These are phyloP conservation scores for Microctenopoma stevenorrisi DNA, from an alignment of 2,797 vertebrate genomes.

Conservation along the genomic window DNA sequence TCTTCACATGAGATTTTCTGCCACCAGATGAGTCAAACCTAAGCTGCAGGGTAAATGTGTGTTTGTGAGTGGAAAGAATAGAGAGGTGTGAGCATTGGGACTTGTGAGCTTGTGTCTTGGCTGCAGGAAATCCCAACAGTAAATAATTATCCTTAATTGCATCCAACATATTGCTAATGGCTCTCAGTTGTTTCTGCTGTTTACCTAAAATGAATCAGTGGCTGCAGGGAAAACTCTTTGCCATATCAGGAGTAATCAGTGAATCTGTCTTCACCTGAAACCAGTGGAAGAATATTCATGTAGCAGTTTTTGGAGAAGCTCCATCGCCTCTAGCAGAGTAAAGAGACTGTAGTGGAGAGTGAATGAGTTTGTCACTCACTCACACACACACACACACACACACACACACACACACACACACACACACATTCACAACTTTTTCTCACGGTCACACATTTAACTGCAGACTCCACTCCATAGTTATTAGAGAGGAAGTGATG, in stretches of 20 bases:
- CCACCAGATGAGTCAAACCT: conserved; percentile 44
- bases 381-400: conserved; percentile 8
- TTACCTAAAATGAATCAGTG: conserved; percentile 44
- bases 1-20: conserved; percentile 24
- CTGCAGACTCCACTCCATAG: conserved; percentile 16
- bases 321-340: conserved; percentile 11
- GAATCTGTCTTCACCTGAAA: conserved; percentile 25
- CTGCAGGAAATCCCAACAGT: conserved; percentile 55
- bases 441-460: conserved; percentile 45
- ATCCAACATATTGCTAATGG: conserved; percentile 49
- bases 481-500: conserved; percentile 65
- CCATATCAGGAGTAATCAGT: conserved; percentile 20
- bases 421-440: conserved; percentile 19
- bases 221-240: conserved; percentile 12
- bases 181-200: conserved; percentile 40
- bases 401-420: conserved; percentile 7
- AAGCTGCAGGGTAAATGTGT: conserved; percentile 29
- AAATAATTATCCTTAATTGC: conserved; percentile 56
- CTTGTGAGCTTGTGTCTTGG: conserved; percentile 53
- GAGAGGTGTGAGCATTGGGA: conserved; percentile 37
- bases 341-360: conserved; percentile 15
- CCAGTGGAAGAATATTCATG: conserved; percentile 33
- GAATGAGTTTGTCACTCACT: conserved; percentile 1
- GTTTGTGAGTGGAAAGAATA: conserved; percentile 7
- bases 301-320: conserved; percentile 17